Percentiles rank a stretch among this genome's conserved stretches.
phyloP scores from a whole-genome alignment of 2,888 invertebrate species.

The Sepioteuthis lessoniana region DNA sequence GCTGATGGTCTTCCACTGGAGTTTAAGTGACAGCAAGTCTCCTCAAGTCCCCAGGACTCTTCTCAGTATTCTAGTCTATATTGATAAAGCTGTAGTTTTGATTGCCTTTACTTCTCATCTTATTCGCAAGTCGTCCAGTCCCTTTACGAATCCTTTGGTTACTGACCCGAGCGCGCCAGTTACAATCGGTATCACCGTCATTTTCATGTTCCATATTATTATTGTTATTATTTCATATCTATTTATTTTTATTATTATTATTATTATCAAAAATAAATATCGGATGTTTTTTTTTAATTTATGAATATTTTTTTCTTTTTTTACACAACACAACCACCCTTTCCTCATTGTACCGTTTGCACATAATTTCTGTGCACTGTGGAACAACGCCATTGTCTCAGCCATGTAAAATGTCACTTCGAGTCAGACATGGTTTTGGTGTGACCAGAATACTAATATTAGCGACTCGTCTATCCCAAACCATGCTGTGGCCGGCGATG shows the following conservation, averaged over 20 bases:
- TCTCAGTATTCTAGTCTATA: no score
- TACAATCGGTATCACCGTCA: no score
- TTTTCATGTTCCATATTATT: no score
- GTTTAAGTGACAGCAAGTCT: no score
- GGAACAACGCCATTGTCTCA: not conserved
- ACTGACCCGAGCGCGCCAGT: no score
- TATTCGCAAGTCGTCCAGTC: no score
- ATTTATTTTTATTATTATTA: not conserved
- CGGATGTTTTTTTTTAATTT: not conserved
- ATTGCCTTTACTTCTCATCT: no score
- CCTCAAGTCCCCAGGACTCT: no score
- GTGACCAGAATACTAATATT: slow-evolving; percentile 23
- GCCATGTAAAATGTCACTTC: not conserved
- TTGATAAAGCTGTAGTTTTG: no score
- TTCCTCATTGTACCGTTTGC: not conserved
- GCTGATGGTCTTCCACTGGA: no score
- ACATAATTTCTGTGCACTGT: not conserved
- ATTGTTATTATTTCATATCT: no score
- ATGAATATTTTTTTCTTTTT: not conserved
- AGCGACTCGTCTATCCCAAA: not conserved
- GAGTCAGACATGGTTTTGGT: not conserved
- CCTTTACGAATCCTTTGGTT: no score
- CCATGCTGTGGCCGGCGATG: not conserved
- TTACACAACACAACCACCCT: not conserved
- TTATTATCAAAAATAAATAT: not conserved